Conservation (phyloP, 2,888 invertebrate species). For the Pocota personata region DNA sequence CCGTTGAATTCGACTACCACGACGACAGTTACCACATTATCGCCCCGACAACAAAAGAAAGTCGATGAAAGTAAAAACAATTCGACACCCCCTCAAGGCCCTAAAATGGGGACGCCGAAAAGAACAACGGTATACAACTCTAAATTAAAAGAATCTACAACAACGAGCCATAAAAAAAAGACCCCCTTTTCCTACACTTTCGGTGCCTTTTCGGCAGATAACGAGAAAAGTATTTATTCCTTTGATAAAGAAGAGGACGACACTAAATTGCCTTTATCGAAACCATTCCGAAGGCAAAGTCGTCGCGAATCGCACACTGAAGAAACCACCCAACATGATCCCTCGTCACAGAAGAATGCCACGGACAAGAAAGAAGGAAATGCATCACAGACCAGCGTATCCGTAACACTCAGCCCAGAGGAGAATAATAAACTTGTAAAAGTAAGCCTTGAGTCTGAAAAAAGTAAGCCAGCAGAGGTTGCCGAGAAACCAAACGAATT, state of each 20-base stretch:
- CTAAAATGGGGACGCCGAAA: slow-evolving; percentile 75
- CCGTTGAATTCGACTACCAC: slow-evolving; percentile 75
- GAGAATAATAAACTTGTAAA: slow-evolving; percentile 84
- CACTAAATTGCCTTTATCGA: slow-evolving; percentile 63
- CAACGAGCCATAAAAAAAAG: slow-evolving; percentile 76
- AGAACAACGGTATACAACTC: slow-evolving; percentile 84
- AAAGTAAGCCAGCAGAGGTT: slow-evolving; percentile 72
- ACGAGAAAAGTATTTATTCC: slow-evolving; percentile 89
- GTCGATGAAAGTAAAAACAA: slow-evolving; percentile 60
- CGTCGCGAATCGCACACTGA: slow-evolving; percentile 81
- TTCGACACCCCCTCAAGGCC: slow-evolving; percentile 73
- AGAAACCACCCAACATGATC: slow-evolving; percentile 74
- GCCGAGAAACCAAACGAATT: slow-evolving; percentile 64
- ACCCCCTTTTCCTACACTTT: slow-evolving; percentile 74
- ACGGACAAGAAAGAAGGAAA: slow-evolving; percentile 76
- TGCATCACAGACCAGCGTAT: slow-evolving; percentile 80
- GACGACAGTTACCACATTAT: slow-evolving; percentile 45
- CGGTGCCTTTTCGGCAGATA: slow-evolving; percentile 86
- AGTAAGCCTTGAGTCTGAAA: slow-evolving; percentile 84
- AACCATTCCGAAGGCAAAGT: slow-evolving; percentile 84
- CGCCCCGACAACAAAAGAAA: slow-evolving; percentile 54
- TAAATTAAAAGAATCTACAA: slow-evolving; percentile 83
- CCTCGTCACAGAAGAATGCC: slow-evolving; percentile 77
- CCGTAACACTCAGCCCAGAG: slow-evolving; percentile 81
- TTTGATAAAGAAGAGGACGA: slow-evolving; percentile 88